A percentile compares a stretch with the other conserved stretches of the same genome.
Evolutionary conservation across 2,113 vertebrate genomes (phyloP).

Genomic region (Hipposideros armiger): DNA sequence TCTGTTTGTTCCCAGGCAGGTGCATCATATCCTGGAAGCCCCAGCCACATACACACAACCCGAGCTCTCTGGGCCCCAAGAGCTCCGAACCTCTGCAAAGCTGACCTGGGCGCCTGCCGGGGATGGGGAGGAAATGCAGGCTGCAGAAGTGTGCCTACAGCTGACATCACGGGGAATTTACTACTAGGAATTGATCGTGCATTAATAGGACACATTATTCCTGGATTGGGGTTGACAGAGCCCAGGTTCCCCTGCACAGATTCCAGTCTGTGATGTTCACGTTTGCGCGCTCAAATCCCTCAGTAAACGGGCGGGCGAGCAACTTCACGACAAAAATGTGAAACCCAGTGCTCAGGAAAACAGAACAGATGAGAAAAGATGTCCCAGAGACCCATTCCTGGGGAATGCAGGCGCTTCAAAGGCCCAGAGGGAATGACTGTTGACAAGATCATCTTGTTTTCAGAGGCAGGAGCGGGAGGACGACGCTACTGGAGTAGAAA

Average conservation of each 20-base stretch:
- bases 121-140: neutral
- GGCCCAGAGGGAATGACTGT: constrained; percentile 37
- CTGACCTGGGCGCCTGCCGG: neutral
- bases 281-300: neutral
- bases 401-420: neutral
- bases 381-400: constrained; percentile 35
- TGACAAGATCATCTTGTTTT: constrained; percentile 32
- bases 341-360: neutral
- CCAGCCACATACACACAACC: neutral
- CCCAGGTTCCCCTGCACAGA: constrained; percentile 29
- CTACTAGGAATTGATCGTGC: constrained; percentile 49
- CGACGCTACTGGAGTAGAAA: neutral
- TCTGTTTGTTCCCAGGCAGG: neutral
- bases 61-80: neutral
- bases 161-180: constrained; percentile 61
- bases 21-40: neutral
- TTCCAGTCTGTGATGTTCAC: constrained; percentile 1
- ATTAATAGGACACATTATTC: constrained; percentile 47
- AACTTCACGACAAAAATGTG: neutral
- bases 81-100: neutral
- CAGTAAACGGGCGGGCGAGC: neutral
- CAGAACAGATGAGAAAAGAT: constrained; percentile 65
- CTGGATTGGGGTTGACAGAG: constrained; percentile 34
- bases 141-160: neutral
- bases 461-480: neutral